Conservation (phyloP, 2,888 invertebrate species). For the Perizoma affinitatum region DNA sequence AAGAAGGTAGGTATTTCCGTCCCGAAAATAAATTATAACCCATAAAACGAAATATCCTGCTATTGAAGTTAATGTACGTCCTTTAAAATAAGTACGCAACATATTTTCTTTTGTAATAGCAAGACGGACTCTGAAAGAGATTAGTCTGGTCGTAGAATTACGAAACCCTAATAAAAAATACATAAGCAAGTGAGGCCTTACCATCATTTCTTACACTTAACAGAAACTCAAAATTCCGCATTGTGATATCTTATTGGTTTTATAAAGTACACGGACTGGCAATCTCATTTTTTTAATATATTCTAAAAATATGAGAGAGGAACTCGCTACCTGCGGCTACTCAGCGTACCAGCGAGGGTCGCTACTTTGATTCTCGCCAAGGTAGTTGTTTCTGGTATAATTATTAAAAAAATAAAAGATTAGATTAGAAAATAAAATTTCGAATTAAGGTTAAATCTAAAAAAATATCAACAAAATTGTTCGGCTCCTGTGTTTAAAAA, state of each 20-base stretch:
- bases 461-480: neutral
- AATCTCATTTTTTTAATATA: no score
- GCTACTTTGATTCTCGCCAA: no score
- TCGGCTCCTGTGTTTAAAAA: no score
- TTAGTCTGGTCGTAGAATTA: slow-evolving; percentile 56
- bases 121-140: slow-evolving; percentile 33
- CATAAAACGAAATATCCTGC: slow-evolving; percentile 19
- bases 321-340: no score
- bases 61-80: slow-evolving; percentile 28
- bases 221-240: neutral
- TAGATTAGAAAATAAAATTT: no score
- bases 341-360: no score
- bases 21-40: slow-evolving; percentile 20
- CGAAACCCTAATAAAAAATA: slow-evolving; percentile 66
- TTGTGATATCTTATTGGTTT: no score
- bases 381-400: no score
- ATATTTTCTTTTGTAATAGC: slow-evolving; percentile 28
- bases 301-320: no score
- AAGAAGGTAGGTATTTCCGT: neutral
- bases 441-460: no score
- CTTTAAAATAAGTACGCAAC: slow-evolving; percentile 29
- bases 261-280: no score
- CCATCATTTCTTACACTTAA: slow-evolving; percentile 1
- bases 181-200: slow-evolving; percentile 52
- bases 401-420: no score